Evolutionary conservation across 2,113 vertebrate genomes (phyloP).

Genomic region (Electrona antarctica): DNA sequence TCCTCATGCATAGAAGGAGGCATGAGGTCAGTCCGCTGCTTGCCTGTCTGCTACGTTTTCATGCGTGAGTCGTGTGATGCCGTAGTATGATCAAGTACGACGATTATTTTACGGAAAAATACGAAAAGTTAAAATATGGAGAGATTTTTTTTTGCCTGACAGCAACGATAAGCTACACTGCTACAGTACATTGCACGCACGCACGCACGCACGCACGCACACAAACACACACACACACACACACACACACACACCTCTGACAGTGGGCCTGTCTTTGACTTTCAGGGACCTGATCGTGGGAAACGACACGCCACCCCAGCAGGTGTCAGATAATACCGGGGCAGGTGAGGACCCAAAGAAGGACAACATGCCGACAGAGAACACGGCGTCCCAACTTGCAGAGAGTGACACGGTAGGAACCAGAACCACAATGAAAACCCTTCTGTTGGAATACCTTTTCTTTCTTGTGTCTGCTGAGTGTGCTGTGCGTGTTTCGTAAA

Average conservation of each 20-base stretch:
- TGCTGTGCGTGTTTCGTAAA: no score
- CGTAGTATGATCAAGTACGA: background rate
- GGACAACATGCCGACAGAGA: constrained; percentile 71
- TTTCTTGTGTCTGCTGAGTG: no score
- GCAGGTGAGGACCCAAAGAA: constrained; percentile 79
- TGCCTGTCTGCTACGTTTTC: background rate
- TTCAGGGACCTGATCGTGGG: constrained; percentile 82
- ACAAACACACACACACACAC: background rate
- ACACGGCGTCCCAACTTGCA: constrained; percentile 80
- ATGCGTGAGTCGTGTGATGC: constrained; percentile 7
- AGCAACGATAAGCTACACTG: no score
- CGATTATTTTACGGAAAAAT: no score
- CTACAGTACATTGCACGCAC: no score
- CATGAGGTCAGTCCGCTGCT: no score
- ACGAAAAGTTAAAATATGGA: constrained; percentile 10
- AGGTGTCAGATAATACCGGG: constrained; percentile 78
- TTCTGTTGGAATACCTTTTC: no score
- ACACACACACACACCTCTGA: constrained; percentile 32
- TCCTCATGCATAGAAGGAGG: no score
- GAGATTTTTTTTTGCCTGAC: background rate
- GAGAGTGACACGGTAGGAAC: constrained; percentile 84
- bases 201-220: no score
- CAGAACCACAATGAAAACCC: no score
- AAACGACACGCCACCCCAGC: constrained; percentile 72
- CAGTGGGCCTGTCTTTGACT: constrained; percentile 41